Percentiles rank a stretch among this genome's conserved stretches.
Conservation (phyloP, 2,888 invertebrate species). For the Diarsia dahlii region DNA sequence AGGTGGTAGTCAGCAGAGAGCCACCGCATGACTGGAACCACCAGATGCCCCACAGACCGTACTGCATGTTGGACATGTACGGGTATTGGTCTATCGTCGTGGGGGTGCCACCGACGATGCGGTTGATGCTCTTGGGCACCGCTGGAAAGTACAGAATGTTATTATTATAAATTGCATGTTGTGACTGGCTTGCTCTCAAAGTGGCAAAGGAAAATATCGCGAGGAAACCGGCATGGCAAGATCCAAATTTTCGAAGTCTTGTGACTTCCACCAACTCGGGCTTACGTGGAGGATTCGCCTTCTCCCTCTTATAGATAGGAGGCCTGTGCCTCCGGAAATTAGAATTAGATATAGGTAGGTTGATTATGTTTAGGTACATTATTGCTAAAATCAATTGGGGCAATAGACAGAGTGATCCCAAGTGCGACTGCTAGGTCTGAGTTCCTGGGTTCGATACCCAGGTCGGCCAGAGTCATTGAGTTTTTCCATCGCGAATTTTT, state of each 20-base stretch:
- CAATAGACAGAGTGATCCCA: too few species aligned
- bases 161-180: not conserved
- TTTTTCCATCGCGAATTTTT: too few species aligned
- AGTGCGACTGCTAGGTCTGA: too few species aligned
- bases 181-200: not conserved
- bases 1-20: constrained; percentile 70
- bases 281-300: not conserved
- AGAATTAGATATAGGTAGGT: not conserved
- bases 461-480: too few species aligned
- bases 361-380: not conserved
- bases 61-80: constrained; percentile 80
- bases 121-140: constrained; percentile 68
- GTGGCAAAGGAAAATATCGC: not conserved
- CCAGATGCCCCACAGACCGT: constrained; percentile 61
- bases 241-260: not conserved
- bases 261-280: not conserved
- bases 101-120: constrained; percentile 77
- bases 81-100: constrained; percentile 76
- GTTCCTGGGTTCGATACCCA: too few species aligned
- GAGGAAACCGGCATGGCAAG: not conserved
- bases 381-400: too few species aligned
- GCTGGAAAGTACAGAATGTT: constrained; percentile 63
- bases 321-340: too few species aligned
- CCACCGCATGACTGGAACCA: constrained; percentile 79
- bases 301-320: not conserved